phyloP scores from a whole-genome alignment of 64 coral and sea anemone genomes.

The Montipora sp. region DNA sequence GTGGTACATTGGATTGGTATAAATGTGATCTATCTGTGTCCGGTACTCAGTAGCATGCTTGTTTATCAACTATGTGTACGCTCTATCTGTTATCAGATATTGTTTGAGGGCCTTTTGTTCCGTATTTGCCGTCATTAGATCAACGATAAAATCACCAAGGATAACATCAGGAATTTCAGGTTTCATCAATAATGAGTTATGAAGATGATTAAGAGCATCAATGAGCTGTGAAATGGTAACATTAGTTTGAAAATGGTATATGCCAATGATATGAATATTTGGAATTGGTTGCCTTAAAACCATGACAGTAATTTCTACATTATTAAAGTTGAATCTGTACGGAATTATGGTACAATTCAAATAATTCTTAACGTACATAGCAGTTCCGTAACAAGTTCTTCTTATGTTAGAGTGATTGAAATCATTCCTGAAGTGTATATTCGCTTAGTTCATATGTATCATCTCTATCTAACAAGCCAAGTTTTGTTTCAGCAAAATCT shows the following conservation, averaged over 20 bases:
- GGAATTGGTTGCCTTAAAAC: constrained; percentile 34
- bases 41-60: constrained; percentile 9
- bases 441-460: neutral
- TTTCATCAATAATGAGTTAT: neutral
- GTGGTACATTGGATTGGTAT: constrained; percentile 5
- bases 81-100: neutral
- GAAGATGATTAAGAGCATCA: constrained; percentile 7
- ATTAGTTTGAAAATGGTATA: constrained; percentile 36
- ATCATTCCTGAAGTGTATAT: constrained; percentile 54
- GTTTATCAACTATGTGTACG: constrained; percentile 10
- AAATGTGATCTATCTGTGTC: constrained; percentile 9
- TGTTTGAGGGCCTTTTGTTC: neutral
- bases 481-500: too few relatives aligned
- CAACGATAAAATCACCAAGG: constrained; percentile 21
- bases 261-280: constrained; percentile 47
- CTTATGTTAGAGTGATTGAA: neutral
- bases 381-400: constrained; percentile 48
- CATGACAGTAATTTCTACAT: constrained; percentile 38
- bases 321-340: constrained; percentile 45
- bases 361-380: constrained; percentile 16
- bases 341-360: constrained; percentile 25
- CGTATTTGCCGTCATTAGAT: neutral
- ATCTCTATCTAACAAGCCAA: constrained; percentile 7
- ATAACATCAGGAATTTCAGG: neutral
- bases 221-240: constrained; percentile 14